Base-by-base conservation (phyloP, 1,140 invertebrate genomes). In the Saccostrea echinata region DNA sequence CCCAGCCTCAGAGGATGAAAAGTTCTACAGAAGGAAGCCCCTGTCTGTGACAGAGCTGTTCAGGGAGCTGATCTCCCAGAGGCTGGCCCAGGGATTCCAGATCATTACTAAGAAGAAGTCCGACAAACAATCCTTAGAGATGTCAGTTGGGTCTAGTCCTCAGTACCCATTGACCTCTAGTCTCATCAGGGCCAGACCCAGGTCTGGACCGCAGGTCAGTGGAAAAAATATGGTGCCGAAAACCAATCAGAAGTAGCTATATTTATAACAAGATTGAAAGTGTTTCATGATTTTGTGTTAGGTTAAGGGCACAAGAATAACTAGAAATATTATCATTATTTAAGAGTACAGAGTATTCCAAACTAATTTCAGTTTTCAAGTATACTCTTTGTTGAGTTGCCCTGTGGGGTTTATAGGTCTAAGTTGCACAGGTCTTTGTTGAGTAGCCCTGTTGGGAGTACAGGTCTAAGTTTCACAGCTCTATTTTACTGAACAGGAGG, bases 1-100 rank as follows among this genome's bases (percentile, higher is more conserved):
- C 21, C 90, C 91, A 11, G 86, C 68, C 0, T 86, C 52, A 18
- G 91, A 93, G 30, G 93, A 93, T 90, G 92, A 93, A 53, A 91
- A 88, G 52, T 91, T 90, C n/a, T 93, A 92, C 87, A 88, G 91
- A 30, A 91, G 92, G 53, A 89, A 91, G 51, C 93, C 94, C 1
- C 87, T 94, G 27, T 92, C 91, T 1, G 91, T 92, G 13, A 88
- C 88, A 30, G 90, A 95, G 88, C 94, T 95, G 12, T 95, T 95
- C 86, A 88, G 91, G 51, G 94, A 95, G 84, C 91, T 95, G 52
- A 92, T 94, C 21, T 93, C 91, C 13, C 94, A 94, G 81, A 90
- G 94, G 71, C 71, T 94, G 6, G 91, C 92, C 18, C 93, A 94
- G 97, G 98, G 97, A 83, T 98, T 98, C 93, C 98, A 98, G 94